phyloP scores from a whole-genome alignment of 2,113 vertebrate species.

The Atractosteus spatula region DNA sequence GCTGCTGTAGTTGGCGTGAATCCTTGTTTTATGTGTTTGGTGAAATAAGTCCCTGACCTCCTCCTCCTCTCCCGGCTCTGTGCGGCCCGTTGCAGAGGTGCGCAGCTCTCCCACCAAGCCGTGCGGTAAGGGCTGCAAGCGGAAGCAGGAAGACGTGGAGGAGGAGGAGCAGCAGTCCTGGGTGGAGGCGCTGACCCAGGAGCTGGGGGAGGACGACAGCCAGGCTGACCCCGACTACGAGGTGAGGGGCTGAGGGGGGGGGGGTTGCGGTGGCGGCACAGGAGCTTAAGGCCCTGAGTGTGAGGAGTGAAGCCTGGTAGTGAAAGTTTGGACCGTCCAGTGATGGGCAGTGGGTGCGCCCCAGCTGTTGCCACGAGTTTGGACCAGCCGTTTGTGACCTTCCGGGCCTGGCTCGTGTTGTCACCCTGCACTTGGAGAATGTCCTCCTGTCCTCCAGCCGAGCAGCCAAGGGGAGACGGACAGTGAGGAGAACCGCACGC shows the following conservation, averaged over 20 bases:
- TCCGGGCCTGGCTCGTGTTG: too few species aligned
- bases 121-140: conserved; percentile 67
- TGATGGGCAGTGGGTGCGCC: too few species aligned
- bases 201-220: conserved; percentile 56
- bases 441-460: conserved; percentile 47
- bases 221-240: conserved; percentile 45
- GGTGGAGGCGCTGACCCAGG: conserved; percentile 57
- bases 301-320: not conserved
- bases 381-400: too few species aligned
- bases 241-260: conserved; percentile 22
- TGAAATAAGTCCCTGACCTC: too few species aligned
- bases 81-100: conserved; percentile 56
- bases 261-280: not conserved
- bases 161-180: conserved; percentile 62
- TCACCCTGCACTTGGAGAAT: too few species aligned
- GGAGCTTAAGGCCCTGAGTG: not conserved
- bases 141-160: conserved; percentile 71
- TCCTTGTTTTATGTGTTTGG: too few species aligned
- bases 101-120: conserved; percentile 54
- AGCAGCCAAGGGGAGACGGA: conserved; percentile 46
- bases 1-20: too few species aligned
- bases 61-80: too few species aligned
- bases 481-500: conserved; percentile 69
- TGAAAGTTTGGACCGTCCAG: too few species aligned
- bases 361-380: too few species aligned